Evolutionary conservation across 2,113 vertebrate species (phyloP).

Genomic region (Sarotherodon lohbergeri): DNA sequence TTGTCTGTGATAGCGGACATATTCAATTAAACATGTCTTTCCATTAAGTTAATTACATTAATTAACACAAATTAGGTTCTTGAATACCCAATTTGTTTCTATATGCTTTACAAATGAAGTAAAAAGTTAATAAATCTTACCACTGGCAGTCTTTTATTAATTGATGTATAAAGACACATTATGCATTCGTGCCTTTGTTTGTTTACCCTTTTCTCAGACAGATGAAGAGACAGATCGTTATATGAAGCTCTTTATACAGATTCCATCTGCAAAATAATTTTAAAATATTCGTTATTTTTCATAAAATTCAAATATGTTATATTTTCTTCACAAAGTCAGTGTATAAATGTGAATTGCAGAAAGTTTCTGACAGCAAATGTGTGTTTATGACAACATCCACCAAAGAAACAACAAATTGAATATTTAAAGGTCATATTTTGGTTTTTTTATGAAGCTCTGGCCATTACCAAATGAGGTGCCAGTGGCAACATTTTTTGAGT

Average conservation of each 20-base stretch:
- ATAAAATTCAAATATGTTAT: not conserved
- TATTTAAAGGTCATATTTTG: conserved; percentile 34
- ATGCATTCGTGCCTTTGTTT: not conserved
- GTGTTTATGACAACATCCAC: not conserved
- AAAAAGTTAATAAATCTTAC: not conserved
- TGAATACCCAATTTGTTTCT: not conserved
- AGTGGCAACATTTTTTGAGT: conserved; percentile 9
- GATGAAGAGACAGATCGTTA: not conserved
- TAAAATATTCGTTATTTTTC: not conserved
- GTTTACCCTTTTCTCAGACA: not conserved
- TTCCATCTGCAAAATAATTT: not conserved
- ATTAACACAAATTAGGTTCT: not conserved
- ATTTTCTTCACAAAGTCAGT: not conserved
- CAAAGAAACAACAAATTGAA: not conserved
- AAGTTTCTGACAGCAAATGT: not conserved
- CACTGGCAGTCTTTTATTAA: not conserved
- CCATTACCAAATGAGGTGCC: conserved; percentile 19
- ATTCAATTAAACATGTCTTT: not conserved
- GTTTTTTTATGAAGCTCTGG: not conserved
- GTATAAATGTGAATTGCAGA: not conserved
- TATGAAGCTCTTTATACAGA: not conserved
- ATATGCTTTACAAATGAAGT: not conserved
- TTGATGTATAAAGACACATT: not conserved
- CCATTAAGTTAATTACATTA: not conserved
- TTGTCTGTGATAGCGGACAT: not conserved